phyloP scores from a whole-genome alignment of 2,888 invertebrate species.

The Colostygia pectinataria region DNA sequence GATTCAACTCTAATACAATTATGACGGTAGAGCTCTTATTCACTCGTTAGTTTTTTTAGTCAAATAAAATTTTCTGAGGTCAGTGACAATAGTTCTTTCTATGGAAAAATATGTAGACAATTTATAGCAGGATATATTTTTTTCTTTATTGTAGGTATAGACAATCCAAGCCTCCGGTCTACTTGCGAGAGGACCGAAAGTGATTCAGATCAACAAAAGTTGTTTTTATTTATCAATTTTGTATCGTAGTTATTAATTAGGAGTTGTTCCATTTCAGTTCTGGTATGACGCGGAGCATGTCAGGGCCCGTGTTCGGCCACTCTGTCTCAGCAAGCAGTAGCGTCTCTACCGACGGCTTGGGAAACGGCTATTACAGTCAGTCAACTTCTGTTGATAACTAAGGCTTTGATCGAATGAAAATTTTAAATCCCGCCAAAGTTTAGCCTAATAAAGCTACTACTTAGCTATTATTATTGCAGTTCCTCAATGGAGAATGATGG shows the following conservation, averaged over 20 bases:
- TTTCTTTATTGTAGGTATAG: no score
- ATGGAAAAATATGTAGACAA: no score
- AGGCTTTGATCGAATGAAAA: not conserved
- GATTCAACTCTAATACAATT: no score
- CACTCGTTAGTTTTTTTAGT: no score
- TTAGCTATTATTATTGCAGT: not conserved
- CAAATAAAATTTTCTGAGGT: no score
- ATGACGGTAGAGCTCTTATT: no score
- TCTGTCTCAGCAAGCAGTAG: conserved; percentile 54
- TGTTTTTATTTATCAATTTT: no score
- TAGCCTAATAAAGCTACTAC: not conserved
- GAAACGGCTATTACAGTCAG: conserved; percentile 59
- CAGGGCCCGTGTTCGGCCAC: conserved; percentile 41
- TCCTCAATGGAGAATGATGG: not conserved
- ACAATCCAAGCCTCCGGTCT: no score
- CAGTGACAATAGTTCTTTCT: no score
- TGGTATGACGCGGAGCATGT: conserved; percentile 46
- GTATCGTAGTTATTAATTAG: not conserved
- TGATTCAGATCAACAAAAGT: no score
- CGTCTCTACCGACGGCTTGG: conserved; percentile 52
- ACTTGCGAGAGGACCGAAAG: no score
- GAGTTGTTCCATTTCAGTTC: conserved; percentile 40
- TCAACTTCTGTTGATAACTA: conserved; percentile 45
- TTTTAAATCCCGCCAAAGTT: not conserved
- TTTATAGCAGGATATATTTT: no score